These are phyloP conservation scores for Drepana arcuata DNA, from an alignment of 1,140 invertebrate genomes.

Conservation along the genomic window DNA sequence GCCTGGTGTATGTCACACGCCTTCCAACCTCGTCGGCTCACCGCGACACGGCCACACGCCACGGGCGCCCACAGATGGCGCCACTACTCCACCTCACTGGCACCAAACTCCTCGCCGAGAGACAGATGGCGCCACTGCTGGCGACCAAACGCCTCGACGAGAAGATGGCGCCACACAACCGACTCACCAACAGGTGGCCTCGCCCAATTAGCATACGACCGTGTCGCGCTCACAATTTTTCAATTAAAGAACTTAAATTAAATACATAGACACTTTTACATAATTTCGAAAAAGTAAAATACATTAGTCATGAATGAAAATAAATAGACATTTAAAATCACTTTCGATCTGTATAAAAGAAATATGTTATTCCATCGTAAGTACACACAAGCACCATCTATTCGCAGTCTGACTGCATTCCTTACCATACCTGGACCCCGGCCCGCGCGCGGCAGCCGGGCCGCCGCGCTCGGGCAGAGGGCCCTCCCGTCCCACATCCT, in stretches of 20 bases:
- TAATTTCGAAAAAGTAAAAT: conserved; percentile 19
- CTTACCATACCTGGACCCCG: conserved; percentile 30
- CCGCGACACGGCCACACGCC: conserved; percentile 17
- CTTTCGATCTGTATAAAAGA: conserved; percentile 40
- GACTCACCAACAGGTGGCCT: conserved; percentile 5
- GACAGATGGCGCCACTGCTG: conserved; percentile 11
- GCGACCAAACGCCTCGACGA: no score
- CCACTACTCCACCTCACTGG: conserved; percentile 3
- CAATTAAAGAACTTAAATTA: no score
- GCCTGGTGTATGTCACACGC: conserved; percentile 52
- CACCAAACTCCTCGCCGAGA: conserved; percentile 1
- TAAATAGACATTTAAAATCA: conserved; percentile 50
- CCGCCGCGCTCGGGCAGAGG: no score
- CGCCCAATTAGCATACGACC: no score
- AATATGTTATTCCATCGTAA: conserved; percentile 59
- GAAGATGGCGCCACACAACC: not conserved
- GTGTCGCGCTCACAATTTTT: conserved; percentile 28
- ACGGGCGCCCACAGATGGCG: conserved; percentile 17
- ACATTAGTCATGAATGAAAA: conserved; percentile 28
- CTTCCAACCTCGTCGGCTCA: conserved; percentile 5
- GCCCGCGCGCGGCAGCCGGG: conserved; percentile 6
- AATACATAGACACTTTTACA: conserved; percentile 20
- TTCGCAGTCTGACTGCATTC: conserved; percentile 55
- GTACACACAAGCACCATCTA: conserved; percentile 61
- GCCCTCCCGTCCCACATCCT: no score